Percentiles rank a stretch among this genome's conserved stretches.
Conservation (phyloP, 2,888 invertebrate genomes). For the Disparrhopalites patrizii region DNA sequence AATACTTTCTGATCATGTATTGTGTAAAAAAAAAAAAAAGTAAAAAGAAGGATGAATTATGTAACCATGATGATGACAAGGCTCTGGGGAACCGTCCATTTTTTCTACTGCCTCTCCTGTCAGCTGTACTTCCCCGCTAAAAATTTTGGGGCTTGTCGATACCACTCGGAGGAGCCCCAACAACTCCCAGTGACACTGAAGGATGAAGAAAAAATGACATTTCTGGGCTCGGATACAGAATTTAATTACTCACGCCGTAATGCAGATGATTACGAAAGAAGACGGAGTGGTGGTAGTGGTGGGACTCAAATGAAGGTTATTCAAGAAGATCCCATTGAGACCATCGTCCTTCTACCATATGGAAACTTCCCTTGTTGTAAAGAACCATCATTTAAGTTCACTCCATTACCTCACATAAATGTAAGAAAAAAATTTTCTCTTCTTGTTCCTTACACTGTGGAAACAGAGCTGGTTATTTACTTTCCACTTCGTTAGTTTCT, state of each 20-base stretch:
- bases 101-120: slow-evolving; percentile 74
- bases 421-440: not conserved
- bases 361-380: slow-evolving; percentile 42
- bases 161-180: slow-evolving; percentile 51
- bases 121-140: slow-evolving; percentile 55
- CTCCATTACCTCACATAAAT: slow-evolving; percentile 34
- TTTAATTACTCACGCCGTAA: not conserved
- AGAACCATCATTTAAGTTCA: slow-evolving; percentile 37
- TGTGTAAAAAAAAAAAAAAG: no score
- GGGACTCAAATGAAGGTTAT: slow-evolving; percentile 1
- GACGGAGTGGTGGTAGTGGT: not conserved
- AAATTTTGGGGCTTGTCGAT: slow-evolving; percentile 53
- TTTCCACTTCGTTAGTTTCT: no score
- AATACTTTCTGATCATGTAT: no score
- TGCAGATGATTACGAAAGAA: slow-evolving; percentile 9
- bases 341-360: slow-evolving; percentile 29
- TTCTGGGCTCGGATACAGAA: not conserved
- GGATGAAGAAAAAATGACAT: not conserved
- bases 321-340: slow-evolving; percentile 1
- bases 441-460: no score
- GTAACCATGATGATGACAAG: no score
- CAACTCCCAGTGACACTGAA: not conserved
- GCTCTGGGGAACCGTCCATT: slow-evolving; percentile 87
- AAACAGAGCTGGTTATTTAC: no score
- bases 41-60: no score